Evolutionary conservation across 2,888 invertebrate genomes (phyloP).

Genomic region (Sympetrum striolatum): DNA sequence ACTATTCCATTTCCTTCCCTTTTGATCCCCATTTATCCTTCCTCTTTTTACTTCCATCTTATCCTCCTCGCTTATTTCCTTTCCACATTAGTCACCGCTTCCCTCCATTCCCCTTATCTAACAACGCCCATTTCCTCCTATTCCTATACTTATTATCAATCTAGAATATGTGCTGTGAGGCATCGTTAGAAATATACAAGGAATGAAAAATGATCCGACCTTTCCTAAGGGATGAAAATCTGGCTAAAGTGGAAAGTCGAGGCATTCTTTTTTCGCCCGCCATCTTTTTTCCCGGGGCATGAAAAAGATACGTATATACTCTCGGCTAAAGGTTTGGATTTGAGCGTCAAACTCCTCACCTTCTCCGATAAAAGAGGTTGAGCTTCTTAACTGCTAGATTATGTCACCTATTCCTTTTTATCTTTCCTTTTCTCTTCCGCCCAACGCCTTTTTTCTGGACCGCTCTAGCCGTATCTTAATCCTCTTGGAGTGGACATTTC

Average conservation of each 20-base stretch:
- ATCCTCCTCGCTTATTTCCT: background rate
- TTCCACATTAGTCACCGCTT: background rate
- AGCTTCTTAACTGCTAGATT: background rate
- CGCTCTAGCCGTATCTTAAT: background rate
- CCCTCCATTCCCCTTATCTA: background rate
- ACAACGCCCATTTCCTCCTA: conserved; percentile 8
- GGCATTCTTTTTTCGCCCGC: background rate
- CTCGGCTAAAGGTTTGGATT: background rate
- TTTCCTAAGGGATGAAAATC: background rate
- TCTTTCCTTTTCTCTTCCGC: background rate
- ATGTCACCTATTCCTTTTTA: background rate
- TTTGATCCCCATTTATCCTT: background rate
- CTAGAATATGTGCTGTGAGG: conserved; percentile 13
- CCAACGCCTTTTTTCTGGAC: background rate
- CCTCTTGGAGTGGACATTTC: background rate
- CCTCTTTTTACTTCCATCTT: too few relatives aligned
- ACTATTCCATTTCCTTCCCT: background rate
- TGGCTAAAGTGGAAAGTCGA: background rate
- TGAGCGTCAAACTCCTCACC: background rate
- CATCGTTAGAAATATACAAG: background rate
- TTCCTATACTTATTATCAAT: conserved; percentile 28
- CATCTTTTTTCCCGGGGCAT: background rate
- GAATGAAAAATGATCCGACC: conserved; percentile 12
- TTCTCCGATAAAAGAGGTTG: background rate
- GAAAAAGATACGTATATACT: background rate